These are phyloP conservation scores for Triplophysa siluroides DNA, from an alignment of 2,113 vertebrate genomes.

Conservation along the genomic window DNA sequence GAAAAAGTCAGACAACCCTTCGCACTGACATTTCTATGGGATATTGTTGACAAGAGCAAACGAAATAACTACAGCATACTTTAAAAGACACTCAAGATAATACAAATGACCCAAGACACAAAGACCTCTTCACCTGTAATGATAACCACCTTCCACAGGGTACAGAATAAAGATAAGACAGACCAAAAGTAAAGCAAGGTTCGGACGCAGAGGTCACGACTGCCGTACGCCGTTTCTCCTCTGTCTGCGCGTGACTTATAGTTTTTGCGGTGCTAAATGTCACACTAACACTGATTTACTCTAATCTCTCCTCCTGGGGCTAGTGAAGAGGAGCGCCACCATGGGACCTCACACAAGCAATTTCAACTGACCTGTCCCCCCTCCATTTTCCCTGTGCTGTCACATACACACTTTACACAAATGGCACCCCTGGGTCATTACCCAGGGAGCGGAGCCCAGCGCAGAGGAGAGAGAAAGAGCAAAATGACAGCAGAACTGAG, in stretches of 20 bases:
- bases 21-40: background rate
- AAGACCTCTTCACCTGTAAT: slow-evolving; percentile 29
- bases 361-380: slow-evolving; percentile 33
- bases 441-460: slow-evolving; percentile 19
- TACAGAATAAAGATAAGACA: background rate
- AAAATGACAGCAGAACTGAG: slow-evolving; percentile 17
- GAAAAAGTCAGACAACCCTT: background rate
- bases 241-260: slow-evolving; percentile 25
- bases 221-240: background rate
- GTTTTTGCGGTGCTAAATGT: slow-evolving; percentile 47
- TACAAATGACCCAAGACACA: slow-evolving; percentile 2
- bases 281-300: slow-evolving; percentile 43
- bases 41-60: background rate
- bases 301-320: slow-evolving; percentile 42
- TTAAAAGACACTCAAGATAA: slow-evolving; percentile 7
- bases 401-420: background rate
- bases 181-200: slow-evolving; percentile 16
- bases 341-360: slow-evolving; percentile 46
- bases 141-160: slow-evolving; percentile 18
- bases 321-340: slow-evolving; percentile 12
- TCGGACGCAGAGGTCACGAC: slow-evolving; percentile 28
- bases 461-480: background rate
- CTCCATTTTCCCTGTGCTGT: slow-evolving; percentile 24
- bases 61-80: background rate
- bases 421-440: slow-evolving; percentile 48